Evolutionary conservation across 2,113 vertebrate genomes (phyloP), one percentile per base, ranked within the genome.

Genomic region (Hiodon alosoides): DNA sequence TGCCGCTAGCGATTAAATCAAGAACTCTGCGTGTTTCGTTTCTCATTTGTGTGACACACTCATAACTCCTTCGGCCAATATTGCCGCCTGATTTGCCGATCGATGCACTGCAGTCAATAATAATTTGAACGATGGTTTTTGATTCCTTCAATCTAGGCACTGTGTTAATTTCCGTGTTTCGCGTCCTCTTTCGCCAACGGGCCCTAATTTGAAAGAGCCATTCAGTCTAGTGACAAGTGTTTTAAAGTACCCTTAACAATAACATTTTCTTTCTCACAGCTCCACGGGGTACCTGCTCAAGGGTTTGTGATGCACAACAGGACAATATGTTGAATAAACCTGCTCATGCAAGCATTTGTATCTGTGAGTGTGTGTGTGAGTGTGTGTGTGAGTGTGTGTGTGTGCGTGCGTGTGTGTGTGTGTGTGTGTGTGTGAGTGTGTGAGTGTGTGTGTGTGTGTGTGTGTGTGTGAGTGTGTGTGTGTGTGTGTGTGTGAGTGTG

Each of bases 261-360:
- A 85, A 87, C 79, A 84, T 85, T 91, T 89, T 83, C 77, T 82
- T 79, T 83, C 85, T 85, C 79, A 7, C 79, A 83, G 78, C 90
- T 87, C 83, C 61, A 67, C 87, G 80, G 79, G 82, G 84, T 78
- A 79, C 80, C 78, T 81, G 78, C 79, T 69, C 83, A 79, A 77
- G 81, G 83, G 84, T 85, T 86, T 77, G 71, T 79, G 84, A 87
- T 87, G 79, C 82, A 84, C 80, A 75, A 81, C 83, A 81, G 83
- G 82, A 79, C 82, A 85, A 77, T 77, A 80, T 78, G 79, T 86
- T 68, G n/a, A 79, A 83, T 86, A 17, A 52, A 14, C n/a, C 3
- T 53, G 47, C 5, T 57, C 6, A 57, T 79, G 66, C n/a, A 31
- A 31, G 59, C 13, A 80, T 69, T 65, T 76, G 54, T 62, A 61